Percentiles rank a stretch among this genome's conserved stretches.
Evolutionary conservation across 2,797 vertebrate species (phyloP).

Genomic region (Parauchenoglanis punctatus): DNA sequence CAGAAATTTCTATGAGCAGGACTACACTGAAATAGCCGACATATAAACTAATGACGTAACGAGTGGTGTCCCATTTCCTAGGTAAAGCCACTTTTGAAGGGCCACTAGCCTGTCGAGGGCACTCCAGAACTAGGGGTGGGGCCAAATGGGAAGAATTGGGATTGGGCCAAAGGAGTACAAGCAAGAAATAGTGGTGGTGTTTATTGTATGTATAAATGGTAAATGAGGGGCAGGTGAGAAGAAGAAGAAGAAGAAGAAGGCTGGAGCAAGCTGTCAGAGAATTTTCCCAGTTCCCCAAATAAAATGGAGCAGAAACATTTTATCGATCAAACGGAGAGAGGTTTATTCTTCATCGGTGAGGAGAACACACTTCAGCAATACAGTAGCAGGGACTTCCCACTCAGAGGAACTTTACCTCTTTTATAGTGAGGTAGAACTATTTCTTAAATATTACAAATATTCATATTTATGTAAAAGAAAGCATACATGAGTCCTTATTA

Average conservation of each 20-base stretch:
- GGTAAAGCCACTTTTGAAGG: no score
- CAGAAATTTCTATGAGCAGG: no score
- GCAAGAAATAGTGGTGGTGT: not conserved
- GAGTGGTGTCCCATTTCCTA: no score
- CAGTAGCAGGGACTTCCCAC: not conserved
- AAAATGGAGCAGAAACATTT: not conserved
- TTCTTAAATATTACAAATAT: not conserved
- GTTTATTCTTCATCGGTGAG: not conserved
- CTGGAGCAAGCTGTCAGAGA: not conserved
- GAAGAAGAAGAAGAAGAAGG: not conserved
- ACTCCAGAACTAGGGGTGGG: no score
- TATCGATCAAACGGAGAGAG: not conserved
- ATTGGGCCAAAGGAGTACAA: not conserved
- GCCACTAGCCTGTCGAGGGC: no score
- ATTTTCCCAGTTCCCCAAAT: not conserved
- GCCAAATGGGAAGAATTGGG: no score
- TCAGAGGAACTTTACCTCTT: not conserved
- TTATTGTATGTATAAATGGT: not conserved
- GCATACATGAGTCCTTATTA: not conserved
- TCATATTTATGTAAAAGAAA: not conserved
- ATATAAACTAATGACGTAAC: no score
- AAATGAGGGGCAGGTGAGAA: not conserved
- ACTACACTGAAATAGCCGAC: no score
- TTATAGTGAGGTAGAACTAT: not conserved
- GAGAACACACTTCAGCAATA: not conserved